Conservation (phyloP, 2,797 vertebrate genomes). For the Pitangus sulphuratus region DNA sequence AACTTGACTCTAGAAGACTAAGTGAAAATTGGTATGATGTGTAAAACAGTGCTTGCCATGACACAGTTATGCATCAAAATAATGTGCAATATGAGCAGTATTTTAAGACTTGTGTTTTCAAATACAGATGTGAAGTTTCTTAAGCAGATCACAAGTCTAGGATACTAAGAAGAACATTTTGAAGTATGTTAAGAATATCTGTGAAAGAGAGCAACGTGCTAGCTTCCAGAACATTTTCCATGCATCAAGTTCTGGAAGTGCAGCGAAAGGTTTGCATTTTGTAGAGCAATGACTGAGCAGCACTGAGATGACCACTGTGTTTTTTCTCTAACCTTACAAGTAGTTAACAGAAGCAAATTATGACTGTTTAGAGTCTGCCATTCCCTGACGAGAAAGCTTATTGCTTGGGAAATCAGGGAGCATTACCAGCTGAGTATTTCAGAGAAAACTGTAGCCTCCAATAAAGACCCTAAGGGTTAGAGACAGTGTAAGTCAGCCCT, state of each 20-base stretch:
- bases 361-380: background rate
- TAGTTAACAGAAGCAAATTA: background rate
- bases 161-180: background rate
- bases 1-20: background rate
- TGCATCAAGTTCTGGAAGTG: background rate
- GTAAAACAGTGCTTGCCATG: background rate
- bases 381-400: background rate
- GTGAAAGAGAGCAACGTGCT: background rate
- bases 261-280: background rate
- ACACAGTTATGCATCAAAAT: background rate
- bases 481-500: background rate
- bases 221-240: background rate
- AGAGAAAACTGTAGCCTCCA: background rate
- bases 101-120: background rate
- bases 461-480: background rate
- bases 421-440: background rate
- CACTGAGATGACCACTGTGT: background rate
- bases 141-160: background rate
- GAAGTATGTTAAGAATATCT: background rate
- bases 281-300: background rate
- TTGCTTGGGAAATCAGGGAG: background rate
- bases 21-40: background rate
- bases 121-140: background rate
- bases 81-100: background rate
- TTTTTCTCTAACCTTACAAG: background rate